Conservation (phyloP, 2,113 vertebrate species). For the Lates calcarifer region DNA sequence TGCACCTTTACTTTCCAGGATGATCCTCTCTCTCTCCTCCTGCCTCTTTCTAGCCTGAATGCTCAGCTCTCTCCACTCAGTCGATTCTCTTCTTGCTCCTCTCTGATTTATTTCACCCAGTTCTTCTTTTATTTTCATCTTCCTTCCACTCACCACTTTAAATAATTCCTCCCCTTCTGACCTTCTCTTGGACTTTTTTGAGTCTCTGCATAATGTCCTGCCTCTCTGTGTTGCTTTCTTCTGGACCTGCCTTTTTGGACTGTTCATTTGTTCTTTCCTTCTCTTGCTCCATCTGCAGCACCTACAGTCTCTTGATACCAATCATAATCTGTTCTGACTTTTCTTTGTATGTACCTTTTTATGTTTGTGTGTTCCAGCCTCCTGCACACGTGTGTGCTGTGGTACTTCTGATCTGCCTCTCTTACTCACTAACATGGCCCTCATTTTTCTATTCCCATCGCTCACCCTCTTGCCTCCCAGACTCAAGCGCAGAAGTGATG, state of each 20-base stretch:
- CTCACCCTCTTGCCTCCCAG: conserved; percentile 71
- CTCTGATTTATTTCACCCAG: conserved; percentile 5
- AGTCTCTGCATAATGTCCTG: conserved; percentile 8
- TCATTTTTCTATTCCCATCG: background rate
- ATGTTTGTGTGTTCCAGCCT: background rate
- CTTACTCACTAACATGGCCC: background rate
- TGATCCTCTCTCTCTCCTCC: background rate
- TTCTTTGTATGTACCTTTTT: background rate
- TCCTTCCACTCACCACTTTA: conserved; percentile 6
- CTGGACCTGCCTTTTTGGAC: background rate
- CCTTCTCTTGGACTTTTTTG: conserved; percentile 8
- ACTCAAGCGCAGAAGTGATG: conserved; percentile 95
- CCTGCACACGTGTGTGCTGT: background rate
- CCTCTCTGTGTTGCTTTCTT: background rate
- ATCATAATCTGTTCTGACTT: background rate
- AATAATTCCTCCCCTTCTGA: conserved; percentile 16
- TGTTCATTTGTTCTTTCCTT: background rate
- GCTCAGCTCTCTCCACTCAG: background rate
- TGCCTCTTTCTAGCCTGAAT: background rate
- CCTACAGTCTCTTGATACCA: background rate
- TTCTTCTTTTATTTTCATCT: conserved; percentile 41
- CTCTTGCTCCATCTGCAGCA: background rate
- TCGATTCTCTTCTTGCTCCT: background rate
- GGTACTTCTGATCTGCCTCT: background rate
- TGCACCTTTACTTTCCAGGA: background rate